Evolutionary conservation across 2,888 invertebrate genomes (phyloP), one percentile per base, ranked within the genome.

Genomic region (Ormyrus thymus): DNA sequence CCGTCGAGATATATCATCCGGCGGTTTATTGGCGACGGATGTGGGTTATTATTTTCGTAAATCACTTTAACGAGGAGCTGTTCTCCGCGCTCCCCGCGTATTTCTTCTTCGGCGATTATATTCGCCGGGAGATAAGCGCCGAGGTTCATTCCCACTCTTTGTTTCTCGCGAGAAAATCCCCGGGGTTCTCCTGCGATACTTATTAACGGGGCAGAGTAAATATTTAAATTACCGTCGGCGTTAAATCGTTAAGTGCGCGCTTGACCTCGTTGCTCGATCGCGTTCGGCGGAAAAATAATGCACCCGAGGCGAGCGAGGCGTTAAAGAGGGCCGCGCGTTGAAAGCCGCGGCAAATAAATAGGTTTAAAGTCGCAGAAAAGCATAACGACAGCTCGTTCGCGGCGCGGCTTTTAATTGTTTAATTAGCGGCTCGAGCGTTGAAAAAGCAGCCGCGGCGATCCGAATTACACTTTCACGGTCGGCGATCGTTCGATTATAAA

Each of bases 21-120:
- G 45, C 46, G 61, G 45, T 62, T 73, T 58, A 73, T 69, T 62
- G 58, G 56, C 69, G 73, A 76, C 70, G 71, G 66, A 79, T 79
- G 76, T 79, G 70, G 71, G 66, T 79, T 79, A 79, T 79, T 79
- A 76, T 79, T 79, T 76, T 79, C 75, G 76, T 79, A 79, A 79
- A 79, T 79, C 75, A 79, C 78, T 78, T 78, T 78, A 78, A 78
- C 73, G 65, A 78, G 73, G 15, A 43, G 29, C 59, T 29, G 29
- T 29, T 29, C 29, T 29, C 29, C 29, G 29, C 29, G 29, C 29
- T 29, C 29, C 45, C 53, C 29, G 15, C 10, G n/a, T 9, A 15
- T 71, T 51, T 43, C 29, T 59, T 1, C 11, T 50, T 7, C n/a
- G 0, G n/a, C 29, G 55, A 46, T 64, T 73, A 29, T 29, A 64